These are phyloP conservation scores for Aricia agestis DNA, from an alignment of 1,140 invertebrate genomes.

Conservation along the genomic window DNA sequence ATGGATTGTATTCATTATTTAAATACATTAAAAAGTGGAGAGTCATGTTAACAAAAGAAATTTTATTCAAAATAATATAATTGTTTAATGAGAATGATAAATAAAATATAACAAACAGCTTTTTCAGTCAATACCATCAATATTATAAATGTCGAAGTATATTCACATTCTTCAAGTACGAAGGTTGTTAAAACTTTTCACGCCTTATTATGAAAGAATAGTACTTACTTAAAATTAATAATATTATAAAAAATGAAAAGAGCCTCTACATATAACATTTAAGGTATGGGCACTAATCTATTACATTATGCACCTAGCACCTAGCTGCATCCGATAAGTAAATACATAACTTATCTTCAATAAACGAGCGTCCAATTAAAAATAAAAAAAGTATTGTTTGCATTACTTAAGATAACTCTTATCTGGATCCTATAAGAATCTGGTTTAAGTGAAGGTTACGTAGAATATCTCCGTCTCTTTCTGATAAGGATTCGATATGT, in stretches of 20 bases:
- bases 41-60: background rate
- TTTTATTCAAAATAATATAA: no score
- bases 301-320: background rate
- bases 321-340: background rate
- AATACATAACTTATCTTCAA: background rate
- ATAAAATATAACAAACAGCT: no score
- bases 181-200: no score
- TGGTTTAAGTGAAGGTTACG: background rate
- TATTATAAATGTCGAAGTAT: no score
- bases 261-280: background rate
- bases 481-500: background rate
- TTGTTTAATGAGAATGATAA: no score
- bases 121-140: no score
- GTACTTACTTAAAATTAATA: background rate
- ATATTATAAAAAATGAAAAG: background rate
- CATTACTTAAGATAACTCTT: conserved; percentile 4
- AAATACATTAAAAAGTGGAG: background rate
- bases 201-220: background rate
- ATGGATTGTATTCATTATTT: background rate
- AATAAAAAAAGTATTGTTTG: conserved; percentile 4
- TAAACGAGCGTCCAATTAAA: background rate
- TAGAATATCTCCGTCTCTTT: background rate
- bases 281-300: background rate
- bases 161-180: no score
- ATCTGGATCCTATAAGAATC: conserved; percentile 6